Base-by-base conservation (phyloP, 2,113 vertebrate genomes). In the Corydoras maculifer region DNA sequence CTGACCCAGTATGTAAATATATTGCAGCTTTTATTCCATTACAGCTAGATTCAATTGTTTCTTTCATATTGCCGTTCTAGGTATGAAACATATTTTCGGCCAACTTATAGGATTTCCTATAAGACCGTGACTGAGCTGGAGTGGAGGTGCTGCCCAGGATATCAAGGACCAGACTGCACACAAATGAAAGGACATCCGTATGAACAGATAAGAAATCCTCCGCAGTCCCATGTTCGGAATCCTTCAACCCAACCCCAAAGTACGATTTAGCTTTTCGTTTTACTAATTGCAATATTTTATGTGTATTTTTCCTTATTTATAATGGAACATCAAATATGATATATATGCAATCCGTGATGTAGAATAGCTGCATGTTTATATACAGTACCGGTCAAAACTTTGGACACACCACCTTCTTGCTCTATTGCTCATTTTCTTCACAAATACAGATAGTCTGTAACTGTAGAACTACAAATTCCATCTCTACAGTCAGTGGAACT, bases 111-210 rank as follows among this genome's bases (percentile, higher is more conserved):
- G 65, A 90, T 93, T 68, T 86, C 86, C 0, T 97, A 90, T 79
- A 99, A 98, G 86, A 90, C 75, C 1, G 92, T 99, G 50, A 98
- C 96, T 1, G 93, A 94, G 79, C 65, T 99, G 53, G 93, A 97
- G 57, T 99, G 96, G 96, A 93, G 92, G 49, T 99, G 97, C 79
- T 99, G 97, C 73, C 97, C 97, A 0, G 93, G 93, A 14, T 94
- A 91, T 81, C 90, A 86, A 78, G 97, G 97, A 48, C 86, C 83
- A 12, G 88, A 97, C 81, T 99, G 97, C 78, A 91, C 84, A 84
- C 92, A 96, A 69, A 84, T 89, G 73, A 94, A 90, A 83, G 88
- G 93, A 64, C 75, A 87, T 3, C 84, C 82, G 9, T 82, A 85
- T n/a, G 80, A 84, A 68, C 86, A 86, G 4, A 65, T 63, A 1